A percentile compares a stretch with the other conserved stretches of the same genome.
Conservation (phyloP, 2,113 vertebrate genomes). For the Daubentonia madagascariensis region DNA sequence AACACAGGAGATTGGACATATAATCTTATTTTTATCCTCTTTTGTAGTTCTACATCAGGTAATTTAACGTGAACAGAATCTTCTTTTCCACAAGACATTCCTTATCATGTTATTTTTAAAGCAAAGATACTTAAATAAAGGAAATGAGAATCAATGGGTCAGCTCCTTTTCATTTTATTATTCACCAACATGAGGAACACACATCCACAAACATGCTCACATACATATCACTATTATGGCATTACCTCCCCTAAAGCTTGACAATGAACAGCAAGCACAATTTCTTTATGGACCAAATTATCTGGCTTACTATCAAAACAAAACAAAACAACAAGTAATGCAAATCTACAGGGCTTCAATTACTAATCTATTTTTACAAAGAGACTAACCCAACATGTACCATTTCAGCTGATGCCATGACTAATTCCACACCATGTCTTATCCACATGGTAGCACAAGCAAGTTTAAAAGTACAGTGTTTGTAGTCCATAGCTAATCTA, state of each 20-base stretch:
- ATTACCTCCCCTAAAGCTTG: background rate
- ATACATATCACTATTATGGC: background rate
- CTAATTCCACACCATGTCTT: background rate
- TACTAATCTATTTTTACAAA: background rate
- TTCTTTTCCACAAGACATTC: background rate
- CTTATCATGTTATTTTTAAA: background rate
- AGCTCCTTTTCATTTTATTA: background rate
- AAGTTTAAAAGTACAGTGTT: background rate
- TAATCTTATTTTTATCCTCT: slow-evolving; percentile 4
- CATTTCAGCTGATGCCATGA: too few species aligned
- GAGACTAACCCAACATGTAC: background rate
- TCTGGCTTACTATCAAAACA: background rate
- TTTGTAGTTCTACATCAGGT: background rate
- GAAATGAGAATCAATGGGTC: background rate
- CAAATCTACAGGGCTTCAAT: background rate
- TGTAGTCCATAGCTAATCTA: background rate
- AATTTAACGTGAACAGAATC: background rate
- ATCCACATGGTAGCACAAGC: background rate
- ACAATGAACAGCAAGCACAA: background rate
- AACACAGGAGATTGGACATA: background rate
- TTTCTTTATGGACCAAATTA: background rate
- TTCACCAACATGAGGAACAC: background rate
- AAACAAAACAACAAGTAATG: background rate
- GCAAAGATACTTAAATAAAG: background rate
- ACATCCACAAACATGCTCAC: rapidly evolving